Percentiles rank a stretch among this genome's conserved stretches.
Conservation (phyloP, 2,113 vertebrate species). For the Notothenia rossii region DNA sequence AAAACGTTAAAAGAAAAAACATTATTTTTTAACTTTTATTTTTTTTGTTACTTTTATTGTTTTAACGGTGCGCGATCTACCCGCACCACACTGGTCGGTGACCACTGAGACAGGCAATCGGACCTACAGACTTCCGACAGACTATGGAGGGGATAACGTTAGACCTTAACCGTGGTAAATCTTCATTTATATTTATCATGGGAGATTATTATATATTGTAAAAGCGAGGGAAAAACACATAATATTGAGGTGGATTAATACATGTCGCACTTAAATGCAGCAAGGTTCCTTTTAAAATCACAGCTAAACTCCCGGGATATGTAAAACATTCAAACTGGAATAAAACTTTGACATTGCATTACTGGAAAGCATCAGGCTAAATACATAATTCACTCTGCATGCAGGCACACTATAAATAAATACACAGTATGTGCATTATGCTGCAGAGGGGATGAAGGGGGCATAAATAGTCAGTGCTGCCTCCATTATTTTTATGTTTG, state of each 20-base stretch:
- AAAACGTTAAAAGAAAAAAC: too few species aligned
- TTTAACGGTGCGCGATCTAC: too few species aligned
- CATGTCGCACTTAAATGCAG: background rate
- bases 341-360: slow-evolving; percentile 1
- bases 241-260: background rate
- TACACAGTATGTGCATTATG: slow-evolving; percentile 51
- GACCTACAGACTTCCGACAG: background rate
- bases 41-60: too few species aligned
- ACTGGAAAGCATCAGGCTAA: slow-evolving; percentile 14
- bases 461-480: slow-evolving; percentile 16
- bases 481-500: slow-evolving; percentile 43
- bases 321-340: background rate
- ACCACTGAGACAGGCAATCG: background rate
- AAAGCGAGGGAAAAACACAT: background rate
- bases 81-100: too few species aligned
- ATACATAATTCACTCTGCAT: background rate
- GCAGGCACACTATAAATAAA: slow-evolving; percentile 41
- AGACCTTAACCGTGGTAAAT: background rate
- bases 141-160: background rate
- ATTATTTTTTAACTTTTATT: too few species aligned
- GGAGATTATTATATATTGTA: background rate
- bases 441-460: slow-evolving; percentile 1
- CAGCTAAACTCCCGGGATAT: slow-evolving; percentile 2
- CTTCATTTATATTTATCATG: background rate
- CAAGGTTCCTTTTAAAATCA: background rate